Evolutionary conservation across 2,888 invertebrate species (phyloP), one percentile per base, ranked within the genome.

Genomic region (Luperina testacea): DNA sequence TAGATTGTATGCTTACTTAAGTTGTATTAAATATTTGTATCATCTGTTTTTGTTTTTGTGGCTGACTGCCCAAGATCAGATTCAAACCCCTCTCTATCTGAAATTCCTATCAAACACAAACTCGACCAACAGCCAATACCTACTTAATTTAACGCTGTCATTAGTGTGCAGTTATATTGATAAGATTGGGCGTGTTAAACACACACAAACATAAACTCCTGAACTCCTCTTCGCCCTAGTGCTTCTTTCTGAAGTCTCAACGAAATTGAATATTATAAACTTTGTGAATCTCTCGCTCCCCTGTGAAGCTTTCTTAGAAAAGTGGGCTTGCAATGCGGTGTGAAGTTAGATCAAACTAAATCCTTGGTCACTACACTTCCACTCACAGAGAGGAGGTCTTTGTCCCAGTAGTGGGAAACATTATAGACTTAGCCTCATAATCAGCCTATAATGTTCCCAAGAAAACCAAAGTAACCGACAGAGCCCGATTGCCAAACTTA

Each of bases 21-120:
- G 87, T 84, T 75, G 74, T 81, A 85, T 81, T 87, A 88, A 86
- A 87, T 73, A 87, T 81, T 85, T 82, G 68, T 80, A 80, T 71
- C 75, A 63, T 72, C 76, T 61, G 9, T 63, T 72, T 59, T 77
- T 83, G 59, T 57, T 86, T 84, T 65, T 24, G 3, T 72, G 48
- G n/a, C n/a, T 27, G 1, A 45, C 11, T 65, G 27, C 24, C 17
- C 38, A 42, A 0, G 7, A 65, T 57, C 2, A 27, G 17, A 24
- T 53, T 17, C 15, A 51, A 48, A 17, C 24, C 42, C n/a, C 9
- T 51, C 53, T 45, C 13, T 32, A 20, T 20, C 20, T 45, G 9
- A 17, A 48, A 24, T n/a, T 48, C 15, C 0, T 24, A 5, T 24
- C 20, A 24, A 63, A 72, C 15, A 17, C 59, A 48, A 69, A 20